Evolutionary conservation across 2,113 vertebrate genomes (phyloP).

Genomic region (Phoenicopterus ruber): DNA sequence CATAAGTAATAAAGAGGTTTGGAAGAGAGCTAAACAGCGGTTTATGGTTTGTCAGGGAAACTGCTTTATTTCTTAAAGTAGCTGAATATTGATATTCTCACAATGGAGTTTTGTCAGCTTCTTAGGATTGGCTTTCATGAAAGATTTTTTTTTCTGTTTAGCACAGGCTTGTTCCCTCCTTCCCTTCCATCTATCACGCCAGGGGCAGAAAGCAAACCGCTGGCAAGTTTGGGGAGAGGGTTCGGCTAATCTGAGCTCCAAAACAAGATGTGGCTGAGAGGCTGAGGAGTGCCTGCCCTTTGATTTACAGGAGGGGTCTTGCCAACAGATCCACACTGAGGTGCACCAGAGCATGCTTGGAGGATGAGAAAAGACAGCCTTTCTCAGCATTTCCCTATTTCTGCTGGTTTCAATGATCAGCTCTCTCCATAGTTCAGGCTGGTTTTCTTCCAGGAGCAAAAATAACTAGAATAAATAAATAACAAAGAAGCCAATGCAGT

Average conservation of each 20-base stretch:
- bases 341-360: not conserved
- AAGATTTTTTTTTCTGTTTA: not conserved
- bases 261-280: not conserved
- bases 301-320: not conserved
- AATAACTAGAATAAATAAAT: not conserved
- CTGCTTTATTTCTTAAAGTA: conserved; percentile 17
- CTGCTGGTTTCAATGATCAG: not conserved
- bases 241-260: not conserved
- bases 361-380: not conserved
- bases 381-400: not conserved
- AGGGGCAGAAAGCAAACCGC: not conserved
- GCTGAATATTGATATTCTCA: not conserved
- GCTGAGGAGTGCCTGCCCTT: not conserved
- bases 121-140: not conserved
- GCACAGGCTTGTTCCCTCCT: not conserved
- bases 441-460: not conserved
- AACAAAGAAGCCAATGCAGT: not conserved
- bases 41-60: conserved; percentile 8
- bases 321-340: not conserved
- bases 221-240: not conserved
- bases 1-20: conserved; percentile 17
- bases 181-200: not conserved
- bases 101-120: not conserved
- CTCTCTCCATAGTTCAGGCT: not conserved
- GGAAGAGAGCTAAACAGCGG: not conserved